Evolutionary conservation across 2,888 invertebrate genomes (phyloP).

Genomic region (Pheosia gnoma): DNA sequence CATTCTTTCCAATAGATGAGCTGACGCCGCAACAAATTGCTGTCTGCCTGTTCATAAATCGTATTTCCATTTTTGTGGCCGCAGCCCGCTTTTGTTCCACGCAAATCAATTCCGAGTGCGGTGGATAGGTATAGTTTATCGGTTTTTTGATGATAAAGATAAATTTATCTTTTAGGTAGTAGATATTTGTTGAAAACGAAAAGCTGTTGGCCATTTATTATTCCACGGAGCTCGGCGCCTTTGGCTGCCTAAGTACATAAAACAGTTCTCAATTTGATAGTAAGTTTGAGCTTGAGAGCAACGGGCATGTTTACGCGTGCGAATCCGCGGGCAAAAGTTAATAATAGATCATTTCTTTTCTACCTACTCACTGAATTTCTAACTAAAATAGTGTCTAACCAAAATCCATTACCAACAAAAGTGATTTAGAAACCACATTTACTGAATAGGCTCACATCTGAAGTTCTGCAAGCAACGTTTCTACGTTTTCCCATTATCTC

Average conservation of each 20-base stretch:
- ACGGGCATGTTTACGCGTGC: no score
- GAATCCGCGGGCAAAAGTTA: no score
- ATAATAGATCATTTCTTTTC: no score
- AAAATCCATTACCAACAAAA: no score
- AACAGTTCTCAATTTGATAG: no score
- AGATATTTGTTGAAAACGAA: background rate
- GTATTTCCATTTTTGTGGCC: constrained; percentile 7
- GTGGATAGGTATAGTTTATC: constrained; percentile 1
- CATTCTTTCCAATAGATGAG: constrained; percentile 5
- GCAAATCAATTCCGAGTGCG: constrained; percentile 5
- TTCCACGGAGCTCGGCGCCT: background rate
- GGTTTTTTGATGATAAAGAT: background rate
- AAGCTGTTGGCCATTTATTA: background rate
- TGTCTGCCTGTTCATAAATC: constrained; percentile 7
- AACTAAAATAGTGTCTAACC: no score
- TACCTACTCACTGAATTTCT: no score
- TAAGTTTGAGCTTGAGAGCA: no score
- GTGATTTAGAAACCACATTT: no score
- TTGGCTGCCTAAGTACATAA: no score
- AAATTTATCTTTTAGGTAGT: background rate
- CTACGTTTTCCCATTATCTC: background rate
- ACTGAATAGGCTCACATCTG: no score
- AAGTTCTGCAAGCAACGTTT: no score
- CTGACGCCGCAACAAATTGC: constrained; percentile 7
- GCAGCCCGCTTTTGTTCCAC: constrained; percentile 5